Conservation (phyloP, 1,140 invertebrate genomes). For the Pentalonia nigronervosa region DNA sequence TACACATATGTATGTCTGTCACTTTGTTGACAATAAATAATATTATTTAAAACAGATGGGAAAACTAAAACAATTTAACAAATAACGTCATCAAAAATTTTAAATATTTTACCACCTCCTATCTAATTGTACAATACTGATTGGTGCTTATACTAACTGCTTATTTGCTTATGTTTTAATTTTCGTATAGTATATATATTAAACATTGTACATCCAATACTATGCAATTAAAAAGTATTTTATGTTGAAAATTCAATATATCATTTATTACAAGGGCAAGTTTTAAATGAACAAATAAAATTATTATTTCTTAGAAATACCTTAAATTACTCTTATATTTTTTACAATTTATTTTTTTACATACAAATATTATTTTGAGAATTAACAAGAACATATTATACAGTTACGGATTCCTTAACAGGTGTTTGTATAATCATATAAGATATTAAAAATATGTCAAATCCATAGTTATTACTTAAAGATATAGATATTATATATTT, state of each 20-base stretch:
- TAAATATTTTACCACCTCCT: background rate
- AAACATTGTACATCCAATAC: background rate
- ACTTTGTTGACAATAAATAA: conserved; percentile 2
- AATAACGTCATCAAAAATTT: background rate
- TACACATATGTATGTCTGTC: conserved; percentile 1
- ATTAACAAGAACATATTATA: background rate
- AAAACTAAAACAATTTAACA: conserved; percentile 6
- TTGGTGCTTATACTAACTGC: background rate
- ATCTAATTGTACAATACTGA: background rate
- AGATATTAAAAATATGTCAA: background rate
- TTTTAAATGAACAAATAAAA: background rate
- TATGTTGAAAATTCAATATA: background rate
- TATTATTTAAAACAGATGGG: conserved; percentile 24
- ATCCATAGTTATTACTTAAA: background rate
- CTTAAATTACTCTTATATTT: background rate
- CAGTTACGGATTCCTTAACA: background rate
- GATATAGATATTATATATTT: no score
- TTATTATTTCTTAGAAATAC: background rate
- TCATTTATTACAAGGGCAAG: background rate
- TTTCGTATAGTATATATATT: background rate
- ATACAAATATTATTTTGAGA: background rate
- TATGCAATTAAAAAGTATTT: background rate
- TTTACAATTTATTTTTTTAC: background rate
- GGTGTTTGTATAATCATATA: no score
- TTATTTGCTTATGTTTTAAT: background rate